Evolutionary conservation across 2,797 vertebrate genomes (phyloP), one percentile per base, ranked within the genome.

Genomic region (Philypnodon macrostomus): DNA sequence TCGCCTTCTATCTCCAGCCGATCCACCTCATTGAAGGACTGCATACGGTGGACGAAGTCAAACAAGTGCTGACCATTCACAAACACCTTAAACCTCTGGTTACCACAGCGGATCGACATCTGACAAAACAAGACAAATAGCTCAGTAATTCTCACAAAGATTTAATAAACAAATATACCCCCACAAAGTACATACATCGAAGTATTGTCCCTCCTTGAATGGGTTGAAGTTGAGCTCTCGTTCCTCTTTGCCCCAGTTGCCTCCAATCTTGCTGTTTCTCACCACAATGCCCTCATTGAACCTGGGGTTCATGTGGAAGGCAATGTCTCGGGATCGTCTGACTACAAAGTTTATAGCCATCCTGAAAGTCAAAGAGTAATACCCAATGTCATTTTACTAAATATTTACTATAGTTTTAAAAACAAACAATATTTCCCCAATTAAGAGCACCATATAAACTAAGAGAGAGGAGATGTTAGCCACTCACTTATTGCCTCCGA

Each of bases 21-120:
- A 74, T 93, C 84, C 0, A 94, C 78, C 24, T 71, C 73, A 7
- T 47, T 79, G 73, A 91, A 88, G 40, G 76, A 54, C 0, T 46
- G 42, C 14, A 75, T 11, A 11, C 91, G 89, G 56, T 94, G 92
- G 27, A 0, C 5, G 60, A 67, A 94, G 78, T 92, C 75, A 0
- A 91, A 92, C 75, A 92, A 16, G 21, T 89, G 90, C 68, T 93
- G 87, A 7, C 90, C 91, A 0, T 94, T 91, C 47, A 82, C 89
- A 7, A 79, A 94, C 7, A 92, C 83, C 67, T 92, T 93, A 67
- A 90, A 94, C 13, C 81, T 86, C 27, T 88, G 77, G 31, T 69
- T 71, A 0, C 92, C 90, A 2, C 89, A 92, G 41, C 91, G 91
- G 38, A 95, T 80, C 2, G 91, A 94, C 55, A 95, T 83, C 92